Percentiles rank a stretch among this genome's conserved stretches.
phyloP scores from a whole-genome alignment of 2,113 vertebrate genomes.

The Trichomycterus rosablanca region DNA sequence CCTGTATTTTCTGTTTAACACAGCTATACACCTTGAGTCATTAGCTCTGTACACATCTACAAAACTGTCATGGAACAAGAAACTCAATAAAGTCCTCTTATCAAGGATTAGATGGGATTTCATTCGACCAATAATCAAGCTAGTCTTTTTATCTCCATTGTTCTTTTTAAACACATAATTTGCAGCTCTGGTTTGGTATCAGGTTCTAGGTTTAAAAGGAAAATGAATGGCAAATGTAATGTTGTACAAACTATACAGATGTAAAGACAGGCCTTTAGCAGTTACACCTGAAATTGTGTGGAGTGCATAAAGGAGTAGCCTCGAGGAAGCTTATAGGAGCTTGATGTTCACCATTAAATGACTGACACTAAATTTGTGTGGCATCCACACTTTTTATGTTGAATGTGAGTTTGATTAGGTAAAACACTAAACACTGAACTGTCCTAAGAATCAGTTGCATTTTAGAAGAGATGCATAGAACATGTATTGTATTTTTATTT shows the following conservation, averaged over 20 bases:
- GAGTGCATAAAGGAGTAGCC: constrained; percentile 11
- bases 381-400: no score
- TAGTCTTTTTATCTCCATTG: not conserved
- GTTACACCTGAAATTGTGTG: constrained; percentile 9
- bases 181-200: not conserved
- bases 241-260: not conserved
- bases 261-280: not conserved
- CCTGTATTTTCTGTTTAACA: constrained; percentile 41
- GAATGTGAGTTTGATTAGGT: no score
- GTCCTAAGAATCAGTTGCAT: no score
- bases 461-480: no score
- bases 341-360: no score
- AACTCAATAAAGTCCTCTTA: constrained; percentile 19
- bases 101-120: not conserved
- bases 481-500: no score
- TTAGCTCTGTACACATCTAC: constrained; percentile 42
- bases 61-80: constrained; percentile 27
- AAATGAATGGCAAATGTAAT: not conserved
- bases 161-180: no score
- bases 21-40: constrained; percentile 20
- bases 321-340: constrained; percentile 23
- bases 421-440: no score
- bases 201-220: not conserved
- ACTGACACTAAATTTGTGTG: no score
- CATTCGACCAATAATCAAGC: constrained; percentile 1